Evolutionary conservation across 53 echinoderm and acorn worm genomes (phyloP), one percentile per base, ranked within the genome.

Genomic region (Hippasteria phrygiana): DNA sequence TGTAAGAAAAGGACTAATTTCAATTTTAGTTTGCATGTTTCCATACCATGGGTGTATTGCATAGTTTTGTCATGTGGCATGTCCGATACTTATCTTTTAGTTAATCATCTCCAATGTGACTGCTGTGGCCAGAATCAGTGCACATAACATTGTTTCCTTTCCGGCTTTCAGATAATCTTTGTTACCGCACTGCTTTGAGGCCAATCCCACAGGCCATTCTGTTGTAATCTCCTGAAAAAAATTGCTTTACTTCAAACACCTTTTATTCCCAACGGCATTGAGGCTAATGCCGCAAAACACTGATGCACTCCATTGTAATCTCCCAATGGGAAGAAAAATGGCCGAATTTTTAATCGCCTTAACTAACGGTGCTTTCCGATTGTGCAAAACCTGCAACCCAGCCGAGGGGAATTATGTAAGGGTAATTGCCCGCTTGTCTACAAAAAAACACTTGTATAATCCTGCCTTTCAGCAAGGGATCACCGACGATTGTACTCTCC

Each of bases 391-490:
- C 59, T 59, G 59, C 26, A 5, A 59, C 59, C 59, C 46, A 2
- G 27, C 2, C 0, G 72, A 39, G 24, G 20, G 40, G 72, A 40
- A 20, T 72, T 72, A 42, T 72, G 72, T 20, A 42, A 8, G 47
- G 36, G 53, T 71, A 85, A 85, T 85, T 85, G 85, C 36, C 69
- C 47, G 51, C 71, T 85, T 70, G 85, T 85, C 85, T 85, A 85
- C 85, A 85, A 85, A 85, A 85, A 71, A 70, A 81, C 53, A 13
- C 35, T 48, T 8, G n/a, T 20, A 22, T 70, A 85, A 70, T 71
- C 85, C 31, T 13, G 26, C 70, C 85, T 70, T 34, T n/a, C 41
- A 71, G 85, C 85, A 36, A 48, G 1, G n/a, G 24, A 50, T 40
- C 28, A 33, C 43, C 35, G 71, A 85, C 71, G 50, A 71, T 69